A percentile compares a stretch with the other conserved stretches of the same genome.
These are phyloP conservation scores for Oplegnathus fasciatus DNA, from an alignment of 2,113 vertebrate species.

Conservation along the genomic window DNA sequence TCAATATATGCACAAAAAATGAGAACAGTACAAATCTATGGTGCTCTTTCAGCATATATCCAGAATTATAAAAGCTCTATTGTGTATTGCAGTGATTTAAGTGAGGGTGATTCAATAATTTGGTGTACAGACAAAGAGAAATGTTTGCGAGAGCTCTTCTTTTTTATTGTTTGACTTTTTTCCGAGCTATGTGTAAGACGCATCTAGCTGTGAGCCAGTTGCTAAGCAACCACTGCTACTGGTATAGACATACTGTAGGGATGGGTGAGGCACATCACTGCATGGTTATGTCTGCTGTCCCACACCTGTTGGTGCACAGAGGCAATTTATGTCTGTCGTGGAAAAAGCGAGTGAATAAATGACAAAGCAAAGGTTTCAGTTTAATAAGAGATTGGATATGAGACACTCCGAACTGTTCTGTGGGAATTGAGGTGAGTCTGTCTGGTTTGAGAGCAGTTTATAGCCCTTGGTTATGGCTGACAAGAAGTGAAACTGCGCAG, in stretches of 20 bases:
- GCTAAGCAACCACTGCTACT: constrained; percentile 80
- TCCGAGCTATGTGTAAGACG: constrained; percentile 63
- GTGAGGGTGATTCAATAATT: constrained; percentile 65
- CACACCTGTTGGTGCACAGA: constrained; percentile 65
- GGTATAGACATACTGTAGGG: constrained; percentile 59
- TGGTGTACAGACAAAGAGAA: constrained; percentile 42
- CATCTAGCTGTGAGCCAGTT: constrained; percentile 77
- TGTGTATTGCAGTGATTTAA: constrained; percentile 25
- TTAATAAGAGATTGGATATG: neutral
- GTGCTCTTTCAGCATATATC: constrained; percentile 7
- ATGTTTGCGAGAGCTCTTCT: constrained; percentile 41
- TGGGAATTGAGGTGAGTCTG: neutral
- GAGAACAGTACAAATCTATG: constrained; percentile 41
- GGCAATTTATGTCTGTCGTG: constrained; percentile 7
- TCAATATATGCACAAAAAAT: constrained; percentile 31
- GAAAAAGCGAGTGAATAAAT: constrained; percentile 28
- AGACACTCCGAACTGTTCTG: neutral
- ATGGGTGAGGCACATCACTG: constrained; percentile 59
- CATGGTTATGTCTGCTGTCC: constrained; percentile 44
- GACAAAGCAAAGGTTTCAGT: constrained; percentile 1
- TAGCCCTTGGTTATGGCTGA: constrained; percentile 30
- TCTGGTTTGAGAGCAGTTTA: constrained; percentile 22
- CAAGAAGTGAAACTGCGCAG: constrained; percentile 17
- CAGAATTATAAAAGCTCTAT: constrained; percentile 25
- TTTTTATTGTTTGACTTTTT: constrained; percentile 71